Percentiles rank a stretch among this genome's conserved stretches.
Conservation (phyloP, 2,113 vertebrate species). For the Ctenodactylus gundi region DNA sequence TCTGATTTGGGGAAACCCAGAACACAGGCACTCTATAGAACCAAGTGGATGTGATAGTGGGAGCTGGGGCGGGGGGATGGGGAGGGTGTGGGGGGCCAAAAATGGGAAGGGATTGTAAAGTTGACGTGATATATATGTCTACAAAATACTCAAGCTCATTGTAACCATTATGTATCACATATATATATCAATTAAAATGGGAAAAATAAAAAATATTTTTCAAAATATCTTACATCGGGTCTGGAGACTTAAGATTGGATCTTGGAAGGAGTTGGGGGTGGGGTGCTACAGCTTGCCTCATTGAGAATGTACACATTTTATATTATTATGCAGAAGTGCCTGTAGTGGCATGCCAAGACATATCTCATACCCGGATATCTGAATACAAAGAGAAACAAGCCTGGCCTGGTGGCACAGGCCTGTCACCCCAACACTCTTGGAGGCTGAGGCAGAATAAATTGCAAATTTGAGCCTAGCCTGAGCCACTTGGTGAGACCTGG, state of each 20-base stretch:
- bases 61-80: no score
- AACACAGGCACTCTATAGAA: no score
- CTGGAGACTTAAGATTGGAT: no score
- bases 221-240: no score
- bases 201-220: background rate
- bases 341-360: background rate
- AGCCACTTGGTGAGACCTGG: background rate
- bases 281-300: background rate
- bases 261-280: background rate
- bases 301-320: background rate
- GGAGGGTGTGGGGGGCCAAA: no score
- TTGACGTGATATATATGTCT: no score
- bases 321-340: background rate
- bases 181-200: no score
- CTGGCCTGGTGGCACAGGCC: background rate
- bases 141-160: no score
- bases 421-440: background rate
- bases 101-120: no score
- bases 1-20: no score
- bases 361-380: background rate
- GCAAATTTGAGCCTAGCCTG: background rate
- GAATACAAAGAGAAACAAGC: background rate
- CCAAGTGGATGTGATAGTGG: no score
- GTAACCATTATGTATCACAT: no score
- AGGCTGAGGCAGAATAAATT: background rate